Base-by-base conservation (phyloP, 2,888 invertebrate genomes). In the Ectemnius continuus region DNA sequence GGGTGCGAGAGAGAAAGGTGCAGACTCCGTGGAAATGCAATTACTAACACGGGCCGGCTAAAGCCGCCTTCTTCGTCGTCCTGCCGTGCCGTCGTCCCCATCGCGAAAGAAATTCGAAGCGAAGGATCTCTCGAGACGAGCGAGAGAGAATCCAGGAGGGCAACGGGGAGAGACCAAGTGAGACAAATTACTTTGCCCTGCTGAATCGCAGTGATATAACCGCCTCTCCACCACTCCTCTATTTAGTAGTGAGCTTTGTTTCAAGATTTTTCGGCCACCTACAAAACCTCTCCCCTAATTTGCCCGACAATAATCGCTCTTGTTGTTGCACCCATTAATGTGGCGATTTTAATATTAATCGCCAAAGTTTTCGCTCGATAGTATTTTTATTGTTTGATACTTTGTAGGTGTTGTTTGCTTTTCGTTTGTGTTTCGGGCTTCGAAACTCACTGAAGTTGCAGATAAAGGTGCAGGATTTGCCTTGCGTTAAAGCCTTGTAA, bases 11-110 rank as follows among this genome's bases (percentile, higher is more conserved):
- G 23, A 23, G 23, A 23, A 23, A 23, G 45, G 61, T 67, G 72
- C 75, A 73, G 79, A 81, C 82, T 81, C 74, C 70, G 80, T 73
- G 77, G 80, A 82, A 82, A 82, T 77, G 82, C 77, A 79, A 81
- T 81, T 82, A 81, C 72, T 71, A 57, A 58, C 18, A 36, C 60
- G 26, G 76, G 59, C 58, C 60, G 60, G 72, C 28, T 62, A 52
- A 47, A 71, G 75, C 56, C 72, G 52, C 6, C 52, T 52, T 70
- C 36, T 36, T 36, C 36, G 36, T 36, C 36, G 36, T 36, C 36
- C 36, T 36, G 36, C 36, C 36, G 36, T 1, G 36, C 11, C 36
- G 36, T 36, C 75, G 70, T 70, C 71, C 61, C 61, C 61, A 71
- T 75, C 71, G 48, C 48, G 16, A 78, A 80, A 81, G 79, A 81